Evolutionary conservation across 2,888 invertebrate genomes (phyloP), one percentile per base, ranked within the genome.

Genomic region (Rhamnusium bicolor): DNA sequence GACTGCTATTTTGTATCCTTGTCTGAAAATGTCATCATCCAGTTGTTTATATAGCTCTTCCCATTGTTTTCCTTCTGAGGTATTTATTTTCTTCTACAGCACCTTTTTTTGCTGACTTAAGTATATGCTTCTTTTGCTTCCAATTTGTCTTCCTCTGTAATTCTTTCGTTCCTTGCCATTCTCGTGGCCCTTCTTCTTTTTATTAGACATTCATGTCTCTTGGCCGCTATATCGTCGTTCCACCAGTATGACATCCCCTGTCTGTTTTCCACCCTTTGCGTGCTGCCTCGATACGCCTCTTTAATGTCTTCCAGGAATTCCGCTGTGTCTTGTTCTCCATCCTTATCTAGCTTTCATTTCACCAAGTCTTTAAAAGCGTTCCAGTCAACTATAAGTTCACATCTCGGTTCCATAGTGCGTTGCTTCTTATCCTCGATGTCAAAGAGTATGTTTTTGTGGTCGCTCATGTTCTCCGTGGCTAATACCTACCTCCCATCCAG

Each of bases 401-500:
- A n/a, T n/a, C n/a, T n/a, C n/a, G n/a, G n/a, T n/a, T n/a, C n/a
- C n/a, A n/a, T n/a, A n/a, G n/a, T n/a, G n/a, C n/a, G n/a, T n/a
- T n/a, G n/a, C n/a, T n/a, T n/a, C n/a, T n/a, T n/a, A n/a, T n/a
- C n/a, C n/a, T n/a, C n/a, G n/a, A n/a, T n/a, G n/a, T n/a, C n/a
- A n/a, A n/a, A n/a, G n/a, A n/a, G n/a, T n/a, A n/a, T n/a, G n/a
- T n/a, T n/a, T n/a, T n/a, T n/a, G n/a, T n/a, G n/a, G n/a, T n/a
- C n/a, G n/a, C n/a, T n/a, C n/a, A n/a, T n/a, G 51, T 51, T 68
- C 5, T 61, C 61, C 16, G 24, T 29, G 32, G 7, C 61, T 32
- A 61, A 14, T n/a, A n/a, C n/a, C n/a, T 16, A 61, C 29, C 29
- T 61, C 61, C 61, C 61, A 61, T 10, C 19, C 46, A n/a, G 29